Percentiles rank a stretch among this genome's conserved stretches.
Conservation (phyloP, 2,888 invertebrate genomes). For the Hartigia nigra region DNA sequence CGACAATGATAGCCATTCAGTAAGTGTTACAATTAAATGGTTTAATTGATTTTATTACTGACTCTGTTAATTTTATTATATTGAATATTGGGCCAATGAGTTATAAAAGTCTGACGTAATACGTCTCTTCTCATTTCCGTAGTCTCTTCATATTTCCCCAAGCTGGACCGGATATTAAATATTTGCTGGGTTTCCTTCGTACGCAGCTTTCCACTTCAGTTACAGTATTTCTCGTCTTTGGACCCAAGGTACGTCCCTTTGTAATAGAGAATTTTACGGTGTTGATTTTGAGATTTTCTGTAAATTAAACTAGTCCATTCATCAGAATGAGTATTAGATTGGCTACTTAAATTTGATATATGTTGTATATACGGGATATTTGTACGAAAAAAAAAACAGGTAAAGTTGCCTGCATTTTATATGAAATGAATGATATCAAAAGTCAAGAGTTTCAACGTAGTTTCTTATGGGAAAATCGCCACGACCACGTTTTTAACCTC, state of each 20-base stretch:
- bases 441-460: too few relatives aligned
- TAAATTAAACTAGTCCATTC: too few relatives aligned
- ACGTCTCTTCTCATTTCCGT: constrained; percentile 50
- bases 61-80: neutral
- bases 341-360: too few relatives aligned
- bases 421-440: too few relatives aligned
- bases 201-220: constrained; percentile 93
- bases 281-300: neutral
- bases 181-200: constrained; percentile 89
- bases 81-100: neutral
- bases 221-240: constrained; percentile 85
- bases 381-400: too few relatives aligned
- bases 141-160: constrained; percentile 87
- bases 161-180: constrained; percentile 93
- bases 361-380: too few relatives aligned
- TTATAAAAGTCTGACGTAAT: neutral
- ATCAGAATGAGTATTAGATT: too few relatives aligned
- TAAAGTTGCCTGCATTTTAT: too few relatives aligned
- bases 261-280: constrained; percentile 15
- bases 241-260: constrained; percentile 77
- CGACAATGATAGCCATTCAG: constrained; percentile 93
- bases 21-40: constrained; percentile 70
- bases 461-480: too few relatives aligned
- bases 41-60: constrained; percentile 6
- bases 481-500: too few relatives aligned